Base-by-base conservation (phyloP, 30 jellyfish, hydroid and myxozoan species). In the Cassiopea andromeda region DNA sequence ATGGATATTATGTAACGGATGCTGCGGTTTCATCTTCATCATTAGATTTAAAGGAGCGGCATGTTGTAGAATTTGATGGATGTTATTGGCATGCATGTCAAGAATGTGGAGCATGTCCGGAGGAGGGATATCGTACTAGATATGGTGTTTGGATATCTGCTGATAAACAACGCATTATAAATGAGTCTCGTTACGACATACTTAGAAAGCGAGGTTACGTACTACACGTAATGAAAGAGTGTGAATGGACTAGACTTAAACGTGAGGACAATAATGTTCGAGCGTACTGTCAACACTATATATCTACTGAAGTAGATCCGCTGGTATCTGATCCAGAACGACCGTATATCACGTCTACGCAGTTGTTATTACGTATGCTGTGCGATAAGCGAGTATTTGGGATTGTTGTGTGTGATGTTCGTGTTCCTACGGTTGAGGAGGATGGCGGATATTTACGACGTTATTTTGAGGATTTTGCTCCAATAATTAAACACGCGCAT, bases 51-150 rank as follows among this genome's bases (percentile, higher is more conserved):
- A 14, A 27, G 0, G 6, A 9, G 2, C 73, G 73, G 0, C 43
- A 64, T 64, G 61, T 60, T 1, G 10, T 82, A 1, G 90, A 82
- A 2, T 66, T 43, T 49, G 72, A 82, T 43, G 90, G 90, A 0
- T 67, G 90, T 43, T 82, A 68, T 19, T 82, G 67, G 60, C 90
- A 82, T 0, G 72, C 76, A 0, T 82, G 90, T 19, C 1, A 1
- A 1, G 13, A 59, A 17, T 4, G 73, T 5, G 43, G 15, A 1
- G 19, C 43, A 0, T 64, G 43, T 9, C 38, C 38, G 0, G 38
- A 27, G 0, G 38, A 27, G 38, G 38, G 38, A 27, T 27, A 27
- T 27, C 38, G 38, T 27, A 27, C 0, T 27, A 27, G 38, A 27
- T 27, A 27, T 27, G 38, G 38, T 27, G 38, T 27, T 27, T 27